A percentile compares a stretch with the other conserved stretches of the same genome.
These are phyloP conservation scores for Argentina silus DNA, from an alignment of 2,797 vertebrate genomes.

Conservation along the genomic window DNA sequence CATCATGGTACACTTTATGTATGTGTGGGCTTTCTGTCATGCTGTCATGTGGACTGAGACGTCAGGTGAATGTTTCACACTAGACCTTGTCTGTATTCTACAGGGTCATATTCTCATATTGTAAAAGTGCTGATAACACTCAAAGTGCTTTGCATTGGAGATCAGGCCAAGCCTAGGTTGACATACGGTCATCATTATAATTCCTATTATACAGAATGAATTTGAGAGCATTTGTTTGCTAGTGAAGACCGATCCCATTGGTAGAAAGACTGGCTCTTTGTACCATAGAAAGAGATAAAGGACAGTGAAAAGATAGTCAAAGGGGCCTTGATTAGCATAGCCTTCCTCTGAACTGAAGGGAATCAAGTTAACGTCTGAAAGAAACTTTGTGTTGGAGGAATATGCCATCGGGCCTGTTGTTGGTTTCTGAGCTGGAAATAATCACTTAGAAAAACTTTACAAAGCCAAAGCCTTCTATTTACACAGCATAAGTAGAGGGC, in stretches of 20 bases:
- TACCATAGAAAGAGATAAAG: constrained; percentile 17
- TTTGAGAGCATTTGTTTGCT: constrained; percentile 27
- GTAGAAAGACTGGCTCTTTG: constrained; percentile 11
- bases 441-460: background rate
- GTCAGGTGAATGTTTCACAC: background rate
- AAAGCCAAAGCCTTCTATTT: background rate
- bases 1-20: too few species aligned
- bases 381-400: background rate
- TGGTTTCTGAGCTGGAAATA: background rate
- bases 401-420: too few species aligned
- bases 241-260: constrained; percentile 29
- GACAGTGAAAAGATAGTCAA: constrained; percentile 36
- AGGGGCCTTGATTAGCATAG: constrained; percentile 11
- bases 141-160: constrained; percentile 51
- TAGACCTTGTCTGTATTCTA: background rate
- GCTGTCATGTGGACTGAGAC: background rate
- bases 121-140: background rate
- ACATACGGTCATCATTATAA: background rate
- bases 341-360: background rate
- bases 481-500: too few species aligned
- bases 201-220: background rate
- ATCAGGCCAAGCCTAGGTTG: constrained; percentile 16
- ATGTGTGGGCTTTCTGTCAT: too few species aligned
- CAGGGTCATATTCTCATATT: constrained; percentile 13
- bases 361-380: background rate